Evolutionary conservation across 2,888 invertebrate species (phyloP).

Genomic region (Nomada fucata): DNA sequence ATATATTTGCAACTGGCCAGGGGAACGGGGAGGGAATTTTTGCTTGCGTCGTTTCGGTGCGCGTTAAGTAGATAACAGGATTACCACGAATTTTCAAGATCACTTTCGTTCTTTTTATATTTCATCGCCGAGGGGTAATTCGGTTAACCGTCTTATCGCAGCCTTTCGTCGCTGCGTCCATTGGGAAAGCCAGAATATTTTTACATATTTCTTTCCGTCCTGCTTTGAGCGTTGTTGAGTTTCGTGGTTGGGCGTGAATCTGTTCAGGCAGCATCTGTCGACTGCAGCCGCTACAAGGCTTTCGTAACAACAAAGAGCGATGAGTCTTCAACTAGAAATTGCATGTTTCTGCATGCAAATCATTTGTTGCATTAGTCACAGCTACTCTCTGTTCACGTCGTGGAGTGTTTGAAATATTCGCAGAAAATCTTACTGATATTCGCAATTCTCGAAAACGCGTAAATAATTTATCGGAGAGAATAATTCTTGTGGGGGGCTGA

Average conservation of each 20-base stretch:
- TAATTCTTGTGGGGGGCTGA: neutral
- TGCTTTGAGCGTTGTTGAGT: neutral
- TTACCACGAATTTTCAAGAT: neutral
- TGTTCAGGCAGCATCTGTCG: constrained; percentile 13
- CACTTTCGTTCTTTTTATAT: neutral
- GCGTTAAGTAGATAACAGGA: neutral
- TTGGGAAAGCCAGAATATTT: neutral
- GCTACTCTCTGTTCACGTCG: neutral
- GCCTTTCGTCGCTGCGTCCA: neutral
- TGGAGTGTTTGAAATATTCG: neutral
- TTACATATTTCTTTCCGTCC: neutral
- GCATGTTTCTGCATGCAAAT: neutral
- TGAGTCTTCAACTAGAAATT: neutral
- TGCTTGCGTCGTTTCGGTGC: no score
- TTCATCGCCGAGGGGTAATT: neutral
- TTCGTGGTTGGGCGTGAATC: neutral
- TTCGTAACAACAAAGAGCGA: constrained; percentile 5
- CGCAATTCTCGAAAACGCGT: neutral
- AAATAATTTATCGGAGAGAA: no score
- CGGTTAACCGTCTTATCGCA: no score
- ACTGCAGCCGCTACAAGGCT: neutral
- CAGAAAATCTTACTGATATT: no score
- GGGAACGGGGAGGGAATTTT: no score
- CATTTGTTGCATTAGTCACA: constrained; percentile 1
- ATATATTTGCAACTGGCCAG: neutral